phyloP scores from a whole-genome alignment of 1,140 invertebrate genomes.

The Zaprionus nigranus region DNA sequence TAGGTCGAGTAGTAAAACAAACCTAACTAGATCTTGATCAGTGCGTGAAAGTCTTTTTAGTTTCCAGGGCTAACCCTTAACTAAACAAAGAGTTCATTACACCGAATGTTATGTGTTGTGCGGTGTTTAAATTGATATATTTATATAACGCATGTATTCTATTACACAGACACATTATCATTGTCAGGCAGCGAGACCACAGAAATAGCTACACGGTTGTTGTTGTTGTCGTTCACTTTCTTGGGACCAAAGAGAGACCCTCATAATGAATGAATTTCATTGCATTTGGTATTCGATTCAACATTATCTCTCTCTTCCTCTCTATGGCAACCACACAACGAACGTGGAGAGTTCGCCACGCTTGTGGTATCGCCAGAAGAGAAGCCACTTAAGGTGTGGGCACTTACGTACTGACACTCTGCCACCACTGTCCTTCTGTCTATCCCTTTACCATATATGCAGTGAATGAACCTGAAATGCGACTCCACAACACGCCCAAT shows the following conservation, averaged over 20 bases:
- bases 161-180: conserved; percentile 36
- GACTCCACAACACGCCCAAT: conserved; percentile 13
- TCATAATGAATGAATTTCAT: conserved; percentile 42
- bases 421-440: conserved; percentile 12
- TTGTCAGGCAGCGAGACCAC: conserved; percentile 18
- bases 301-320: conserved; percentile 4
- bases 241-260: conserved; percentile 6
- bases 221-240: conserved; percentile 32
- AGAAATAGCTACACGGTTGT: conserved; percentile 22
- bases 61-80: neutral
- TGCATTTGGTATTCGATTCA: conserved; percentile 15
- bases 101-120: conserved; percentile 16
- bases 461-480: conserved; percentile 57
- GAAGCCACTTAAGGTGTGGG: conserved; percentile 29
- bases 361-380: conserved; percentile 18
- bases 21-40: neutral
- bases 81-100: conserved; percentile 30
- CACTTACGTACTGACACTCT: conserved; percentile 10
- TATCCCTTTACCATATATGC: conserved; percentile 24
- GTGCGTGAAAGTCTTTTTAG: neutral
- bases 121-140: conserved; percentile 31
- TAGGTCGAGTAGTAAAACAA: no score
- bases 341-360: conserved; percentile 28
- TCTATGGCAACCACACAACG: conserved; percentile 41
- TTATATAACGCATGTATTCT: conserved; percentile 40